These are phyloP conservation scores for Uloborus plumipes DNA, from an alignment of 2,888 invertebrate genomes.

Conservation along the genomic window DNA sequence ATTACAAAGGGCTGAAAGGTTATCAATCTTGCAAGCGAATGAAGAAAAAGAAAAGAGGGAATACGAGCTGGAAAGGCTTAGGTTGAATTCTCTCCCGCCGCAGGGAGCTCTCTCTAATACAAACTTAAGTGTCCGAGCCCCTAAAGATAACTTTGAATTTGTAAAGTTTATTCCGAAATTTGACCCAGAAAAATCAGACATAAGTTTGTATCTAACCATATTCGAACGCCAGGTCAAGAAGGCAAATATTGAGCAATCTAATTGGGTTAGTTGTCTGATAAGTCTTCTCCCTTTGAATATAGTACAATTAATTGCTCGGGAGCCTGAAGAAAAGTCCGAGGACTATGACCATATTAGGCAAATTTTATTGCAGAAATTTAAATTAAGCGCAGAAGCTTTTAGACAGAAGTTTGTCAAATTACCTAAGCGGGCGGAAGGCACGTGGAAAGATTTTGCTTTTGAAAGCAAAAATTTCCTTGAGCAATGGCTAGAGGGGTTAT, in stretches of 20 bases:
- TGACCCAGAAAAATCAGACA: not conserved
- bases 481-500: not conserved
- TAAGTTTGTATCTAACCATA: not conserved
- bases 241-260: not conserved
- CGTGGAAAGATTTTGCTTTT: constrained; percentile 3
- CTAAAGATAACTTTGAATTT: too few relatives aligned
- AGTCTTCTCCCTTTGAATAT: not conserved
- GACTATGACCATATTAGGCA: not conserved
- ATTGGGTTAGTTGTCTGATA: not conserved
- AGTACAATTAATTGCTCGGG: not conserved
- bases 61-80: too few relatives aligned
- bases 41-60: too few relatives aligned
- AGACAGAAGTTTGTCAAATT: not conserved
- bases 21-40: too few relatives aligned
- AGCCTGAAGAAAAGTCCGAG: not conserved
- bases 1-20: too few relatives aligned
- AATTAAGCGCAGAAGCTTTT: not conserved
- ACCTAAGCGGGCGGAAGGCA: not conserved
- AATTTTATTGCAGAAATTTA: not conserved
- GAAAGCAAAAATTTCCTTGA: not conserved
- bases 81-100: too few relatives aligned
- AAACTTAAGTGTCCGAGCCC: too few relatives aligned
- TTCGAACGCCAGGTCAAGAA: not conserved
- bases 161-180: too few relatives aligned
- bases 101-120: too few relatives aligned